Conservation (phyloP, 2,888 invertebrate genomes). For the Apotomis capreana region DNA sequence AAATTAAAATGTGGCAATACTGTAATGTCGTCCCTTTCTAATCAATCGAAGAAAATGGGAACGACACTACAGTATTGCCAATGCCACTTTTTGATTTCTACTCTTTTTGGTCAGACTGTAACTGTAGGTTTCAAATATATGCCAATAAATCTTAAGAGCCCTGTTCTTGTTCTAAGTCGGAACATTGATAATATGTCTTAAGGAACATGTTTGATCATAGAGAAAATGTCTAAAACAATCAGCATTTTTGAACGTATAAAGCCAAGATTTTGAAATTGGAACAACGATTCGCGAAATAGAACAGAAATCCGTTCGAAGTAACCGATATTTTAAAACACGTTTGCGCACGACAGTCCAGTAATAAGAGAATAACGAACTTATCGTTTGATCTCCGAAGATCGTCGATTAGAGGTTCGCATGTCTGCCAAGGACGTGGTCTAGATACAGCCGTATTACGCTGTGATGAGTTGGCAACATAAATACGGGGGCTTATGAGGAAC, state of each 20-base stretch:
- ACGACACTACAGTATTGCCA: no score
- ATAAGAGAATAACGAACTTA: slow-evolving; percentile 37
- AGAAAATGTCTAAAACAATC: no score
- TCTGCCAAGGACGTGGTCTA: slow-evolving; percentile 54
- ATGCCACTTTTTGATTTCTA: no score
- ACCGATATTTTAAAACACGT: slow-evolving; percentile 25
- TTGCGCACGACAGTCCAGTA: slow-evolving; percentile 28
- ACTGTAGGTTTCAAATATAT: no score
- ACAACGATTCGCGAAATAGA: slow-evolving; percentile 2
- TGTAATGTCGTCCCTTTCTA: no score
- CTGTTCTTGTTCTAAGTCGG: no score
- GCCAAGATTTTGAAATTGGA: background rate
- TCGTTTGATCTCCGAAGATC: slow-evolving; percentile 50
- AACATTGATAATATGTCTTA: no score
- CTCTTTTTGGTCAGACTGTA: no score
- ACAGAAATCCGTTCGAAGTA: slow-evolving; percentile 8
- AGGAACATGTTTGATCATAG: no score
- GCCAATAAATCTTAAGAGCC: no score
- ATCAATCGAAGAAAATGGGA: no score
- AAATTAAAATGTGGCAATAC: no score
- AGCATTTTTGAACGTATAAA: background rate
- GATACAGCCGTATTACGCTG: slow-evolving; percentile 41
- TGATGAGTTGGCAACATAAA: slow-evolving; percentile 41
- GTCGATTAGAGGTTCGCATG: slow-evolving; percentile 63
- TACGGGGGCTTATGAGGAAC: slow-evolving; percentile 26